Conservation (phyloP, 2,797 vertebrate genomes). For the Acanthis flammea region DNA sequence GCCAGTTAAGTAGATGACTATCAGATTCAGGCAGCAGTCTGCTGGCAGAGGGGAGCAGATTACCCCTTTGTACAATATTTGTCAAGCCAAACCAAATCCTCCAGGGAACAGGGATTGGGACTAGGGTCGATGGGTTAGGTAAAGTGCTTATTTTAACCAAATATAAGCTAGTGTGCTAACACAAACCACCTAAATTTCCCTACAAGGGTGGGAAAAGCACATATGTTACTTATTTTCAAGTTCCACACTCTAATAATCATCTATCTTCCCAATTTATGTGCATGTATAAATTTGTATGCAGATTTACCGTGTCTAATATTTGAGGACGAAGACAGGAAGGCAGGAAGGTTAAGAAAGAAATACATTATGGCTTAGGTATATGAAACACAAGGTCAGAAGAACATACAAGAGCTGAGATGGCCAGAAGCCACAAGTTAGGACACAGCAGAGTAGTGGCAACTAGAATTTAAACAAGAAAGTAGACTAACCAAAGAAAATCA, state of each 20-base stretch:
- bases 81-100: slow-evolving; percentile 18
- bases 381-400: background rate
- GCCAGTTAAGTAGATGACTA: background rate
- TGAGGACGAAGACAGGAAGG: background rate
- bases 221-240: slow-evolving; percentile 31
- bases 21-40: background rate
- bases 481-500: background rate
- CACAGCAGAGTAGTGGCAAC: background rate
- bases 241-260: background rate
- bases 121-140: slow-evolving; percentile 9
- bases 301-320: background rate
- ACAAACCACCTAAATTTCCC: slow-evolving; percentile 20
- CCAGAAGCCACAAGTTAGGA: background rate
- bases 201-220: background rate
- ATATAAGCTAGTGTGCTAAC: background rate
- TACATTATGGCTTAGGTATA: background rate
- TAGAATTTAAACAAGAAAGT: background rate
- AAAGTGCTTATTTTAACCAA: slow-evolving; percentile 51
- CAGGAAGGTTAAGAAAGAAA: background rate
- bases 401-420: background rate
- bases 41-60: background rate
- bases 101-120: background rate
- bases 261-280: background rate
- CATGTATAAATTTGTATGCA: background rate
- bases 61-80: background rate